phyloP scores from a whole-genome alignment of 1,140 invertebrate species.

The Tetragonula clypearis region DNA sequence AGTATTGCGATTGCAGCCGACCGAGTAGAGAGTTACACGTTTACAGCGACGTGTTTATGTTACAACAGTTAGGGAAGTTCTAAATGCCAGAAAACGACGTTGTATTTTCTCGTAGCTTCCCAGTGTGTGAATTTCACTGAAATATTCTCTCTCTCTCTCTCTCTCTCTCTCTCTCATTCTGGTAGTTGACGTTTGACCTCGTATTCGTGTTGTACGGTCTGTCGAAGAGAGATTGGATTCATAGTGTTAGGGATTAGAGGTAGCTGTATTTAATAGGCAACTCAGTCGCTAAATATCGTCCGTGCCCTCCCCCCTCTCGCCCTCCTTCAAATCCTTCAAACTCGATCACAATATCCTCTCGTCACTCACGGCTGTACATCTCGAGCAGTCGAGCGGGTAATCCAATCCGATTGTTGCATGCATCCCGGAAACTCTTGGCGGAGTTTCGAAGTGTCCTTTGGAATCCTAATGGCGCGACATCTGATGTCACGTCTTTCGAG shows the following conservation, averaged over 20 bases:
- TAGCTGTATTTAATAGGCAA: conserved; percentile 36
- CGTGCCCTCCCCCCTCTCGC: neutral
- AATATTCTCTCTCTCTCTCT: neutral
- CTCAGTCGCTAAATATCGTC: conserved; percentile 54
- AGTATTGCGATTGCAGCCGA: no score
- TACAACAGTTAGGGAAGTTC: neutral
- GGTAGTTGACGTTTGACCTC: neutral
- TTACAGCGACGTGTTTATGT: no score
- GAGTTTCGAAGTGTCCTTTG: conserved; percentile 61
- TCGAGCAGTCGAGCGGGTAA: conserved; percentile 56
- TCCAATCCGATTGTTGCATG: conserved; percentile 66
- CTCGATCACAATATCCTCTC: conserved; percentile 63
- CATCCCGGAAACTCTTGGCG: conserved; percentile 61
- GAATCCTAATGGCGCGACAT: conserved; percentile 52
- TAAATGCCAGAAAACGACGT: neutral
- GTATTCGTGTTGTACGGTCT: neutral
- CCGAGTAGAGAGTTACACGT: no score
- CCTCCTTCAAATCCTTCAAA: conserved; percentile 59
- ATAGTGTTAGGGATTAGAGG: conserved; percentile 23
- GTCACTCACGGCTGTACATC: conserved; percentile 51
- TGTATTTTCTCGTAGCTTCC: neutral
- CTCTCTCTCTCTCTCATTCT: no score
- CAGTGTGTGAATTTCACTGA: neutral
- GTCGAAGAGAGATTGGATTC: conserved; percentile 22
- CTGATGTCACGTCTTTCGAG: conserved; percentile 61